Percentiles rank a stretch among this genome's conserved stretches.
phyloP scores from a whole-genome alignment of 64 coral and sea anemone genomes.

The Dendrophyllia cribrosa region DNA sequence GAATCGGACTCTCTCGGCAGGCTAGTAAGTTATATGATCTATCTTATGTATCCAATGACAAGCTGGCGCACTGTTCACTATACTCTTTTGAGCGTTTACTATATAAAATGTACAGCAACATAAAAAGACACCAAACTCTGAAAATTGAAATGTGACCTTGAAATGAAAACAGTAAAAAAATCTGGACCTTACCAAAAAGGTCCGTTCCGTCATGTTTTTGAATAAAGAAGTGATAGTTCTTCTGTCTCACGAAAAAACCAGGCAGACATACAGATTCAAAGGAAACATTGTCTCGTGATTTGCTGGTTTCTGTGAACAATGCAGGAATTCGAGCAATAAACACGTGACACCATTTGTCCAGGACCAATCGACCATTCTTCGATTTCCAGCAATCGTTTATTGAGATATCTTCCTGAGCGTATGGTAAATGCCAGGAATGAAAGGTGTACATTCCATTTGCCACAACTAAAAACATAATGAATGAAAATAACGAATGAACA shows the following conservation, averaged over 20 bases:
- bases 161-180: background rate
- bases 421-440: conserved; percentile 75
- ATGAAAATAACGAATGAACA: background rate
- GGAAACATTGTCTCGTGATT: conserved; percentile 6
- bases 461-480: background rate
- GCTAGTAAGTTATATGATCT: too few species aligned
- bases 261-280: conserved; percentile 82
- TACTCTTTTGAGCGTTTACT: too few species aligned
- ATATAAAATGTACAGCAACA: too few species aligned
- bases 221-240: conserved; percentile 51
- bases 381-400: conserved; percentile 15
- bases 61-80: too few species aligned
- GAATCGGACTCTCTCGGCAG: too few species aligned
- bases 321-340: conserved; percentile 49
- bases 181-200: conserved; percentile 39
- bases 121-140: too few species aligned
- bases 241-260: conserved; percentile 68
- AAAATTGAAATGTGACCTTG: too few species aligned
- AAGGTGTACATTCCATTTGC: conserved; percentile 33
- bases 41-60: too few species aligned
- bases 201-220: background rate
- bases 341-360: conserved; percentile 51
- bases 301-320: background rate
- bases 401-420: conserved; percentile 39
- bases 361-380: background rate